Conservation (phyloP, 2,113 vertebrate species). For the Clarias batrachus region DNA sequence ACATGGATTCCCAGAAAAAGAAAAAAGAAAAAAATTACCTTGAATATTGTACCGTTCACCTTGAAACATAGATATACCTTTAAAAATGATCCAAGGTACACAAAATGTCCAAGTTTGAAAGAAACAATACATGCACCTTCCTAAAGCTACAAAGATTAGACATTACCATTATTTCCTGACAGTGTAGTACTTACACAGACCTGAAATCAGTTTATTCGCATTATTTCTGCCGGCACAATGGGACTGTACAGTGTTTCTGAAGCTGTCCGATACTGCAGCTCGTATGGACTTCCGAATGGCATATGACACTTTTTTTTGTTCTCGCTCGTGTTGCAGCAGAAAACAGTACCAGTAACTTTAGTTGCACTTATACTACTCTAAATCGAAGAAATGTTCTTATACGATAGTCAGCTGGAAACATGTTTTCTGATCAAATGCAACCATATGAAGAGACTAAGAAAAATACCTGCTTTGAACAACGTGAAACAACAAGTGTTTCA, state of each 20-base stretch:
- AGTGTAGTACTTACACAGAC: background rate
- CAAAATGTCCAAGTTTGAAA: background rate
- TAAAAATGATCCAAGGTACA: background rate
- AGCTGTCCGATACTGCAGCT: background rate
- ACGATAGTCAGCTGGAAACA: slow-evolving; percentile 40
- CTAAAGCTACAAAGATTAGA: background rate
- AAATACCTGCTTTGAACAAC: slow-evolving; percentile 56
- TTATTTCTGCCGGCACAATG: slow-evolving; percentile 25
- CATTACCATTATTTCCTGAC: background rate
- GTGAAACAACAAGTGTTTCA: slow-evolving; percentile 63
- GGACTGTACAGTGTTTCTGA: slow-evolving; percentile 28
- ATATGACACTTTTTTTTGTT: slow-evolving; percentile 12
- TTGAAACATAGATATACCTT: background rate
- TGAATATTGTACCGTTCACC: background rate
- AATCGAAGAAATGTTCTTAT: background rate
- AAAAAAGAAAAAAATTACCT: background rate
- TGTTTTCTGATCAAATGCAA: slow-evolving; percentile 56
- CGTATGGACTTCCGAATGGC: background rate
- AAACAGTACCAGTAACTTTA: background rate
- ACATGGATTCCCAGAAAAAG: background rate
- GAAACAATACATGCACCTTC: background rate
- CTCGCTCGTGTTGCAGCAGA: slow-evolving; percentile 10
- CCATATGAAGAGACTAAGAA: slow-evolving; percentile 58
- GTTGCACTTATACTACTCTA: background rate
- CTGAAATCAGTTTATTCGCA: background rate